Percentiles rank a stretch among this genome's conserved stretches.
These are phyloP conservation scores for Drosophila nigrodunni DNA, from an alignment of 1,140 invertebrate genomes.

Conservation along the genomic window DNA sequence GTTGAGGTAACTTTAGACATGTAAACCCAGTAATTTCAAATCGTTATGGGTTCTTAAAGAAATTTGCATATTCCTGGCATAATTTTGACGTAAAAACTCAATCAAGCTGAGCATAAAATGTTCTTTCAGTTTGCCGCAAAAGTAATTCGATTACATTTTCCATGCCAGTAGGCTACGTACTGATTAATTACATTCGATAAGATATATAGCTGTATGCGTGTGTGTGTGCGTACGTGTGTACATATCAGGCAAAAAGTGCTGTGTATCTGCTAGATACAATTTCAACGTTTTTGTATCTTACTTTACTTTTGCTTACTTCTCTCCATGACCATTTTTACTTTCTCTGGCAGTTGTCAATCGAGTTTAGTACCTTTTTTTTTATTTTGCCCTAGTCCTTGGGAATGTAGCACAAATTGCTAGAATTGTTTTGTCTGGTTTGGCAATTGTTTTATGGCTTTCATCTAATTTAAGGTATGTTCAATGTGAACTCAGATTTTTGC, in stretches of 20 bases:
- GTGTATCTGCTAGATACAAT: slow-evolving; percentile 20
- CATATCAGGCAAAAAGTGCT: slow-evolving; percentile 6
- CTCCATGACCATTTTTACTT: slow-evolving; percentile 23
- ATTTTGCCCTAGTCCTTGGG: background rate
- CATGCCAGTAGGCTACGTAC: slow-evolving; percentile 26
- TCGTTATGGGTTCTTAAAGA: background rate
- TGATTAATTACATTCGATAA: slow-evolving; percentile 44
- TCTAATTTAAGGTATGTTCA: slow-evolving; percentile 45
- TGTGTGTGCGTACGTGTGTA: background rate
- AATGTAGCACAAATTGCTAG: slow-evolving; percentile 31
- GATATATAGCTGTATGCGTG: background rate
- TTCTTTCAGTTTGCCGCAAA: slow-evolving; percentile 15
- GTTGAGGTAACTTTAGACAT: no score
- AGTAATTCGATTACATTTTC: slow-evolving; percentile 34
- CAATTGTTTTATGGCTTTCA: slow-evolving; percentile 10
- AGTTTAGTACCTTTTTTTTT: slow-evolving; percentile 14
- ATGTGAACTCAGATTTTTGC: slow-evolving; percentile 20
- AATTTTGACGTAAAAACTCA: slow-evolving; percentile 13
- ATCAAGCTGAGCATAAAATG: slow-evolving; percentile 13
- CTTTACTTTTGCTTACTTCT: background rate
- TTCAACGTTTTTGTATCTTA: slow-evolving; percentile 16
- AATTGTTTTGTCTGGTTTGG: slow-evolving; percentile 19
- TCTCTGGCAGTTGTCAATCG: slow-evolving; percentile 42
- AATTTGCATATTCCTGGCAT: background rate
- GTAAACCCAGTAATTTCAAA: no score